phyloP scores from a whole-genome alignment of 2,888 invertebrate species.

The Lamellibrachia satsuma region DNA sequence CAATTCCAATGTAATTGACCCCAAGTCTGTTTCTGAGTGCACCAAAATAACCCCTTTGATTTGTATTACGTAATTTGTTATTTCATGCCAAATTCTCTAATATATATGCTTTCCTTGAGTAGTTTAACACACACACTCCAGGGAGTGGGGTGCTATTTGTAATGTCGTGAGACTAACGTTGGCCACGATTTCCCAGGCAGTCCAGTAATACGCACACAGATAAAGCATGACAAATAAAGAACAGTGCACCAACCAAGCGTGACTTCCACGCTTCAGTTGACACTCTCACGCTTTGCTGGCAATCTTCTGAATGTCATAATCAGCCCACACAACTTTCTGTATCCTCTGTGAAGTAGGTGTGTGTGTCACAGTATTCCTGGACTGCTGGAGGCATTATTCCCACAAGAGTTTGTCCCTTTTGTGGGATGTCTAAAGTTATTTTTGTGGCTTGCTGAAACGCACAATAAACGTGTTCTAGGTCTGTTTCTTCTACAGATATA shows the following conservation, averaged over 20 bases:
- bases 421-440: background rate
- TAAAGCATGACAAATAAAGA: conserved; percentile 12
- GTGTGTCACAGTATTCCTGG: background rate
- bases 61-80: background rate
- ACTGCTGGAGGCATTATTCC: background rate
- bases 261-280: background rate
- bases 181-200: background rate
- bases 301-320: background rate
- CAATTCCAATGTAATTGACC: too few species aligned
- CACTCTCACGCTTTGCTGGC: conserved; percentile 11
- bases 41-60: background rate
- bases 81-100: background rate
- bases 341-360: background rate
- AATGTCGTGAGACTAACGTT: background rate
- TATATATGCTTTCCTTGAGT: background rate
- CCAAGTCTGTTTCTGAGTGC: background rate
- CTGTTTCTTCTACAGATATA: background rate
- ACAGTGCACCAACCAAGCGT: background rate
- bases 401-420: background rate
- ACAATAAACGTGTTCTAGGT: background rate
- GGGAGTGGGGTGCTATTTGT: background rate
- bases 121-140: background rate
- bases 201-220: background rate
- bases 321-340: background rate
- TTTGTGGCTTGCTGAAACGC: background rate